Conservation (phyloP, 2,888 invertebrate genomes). For the Dorcus hopei region DNA sequence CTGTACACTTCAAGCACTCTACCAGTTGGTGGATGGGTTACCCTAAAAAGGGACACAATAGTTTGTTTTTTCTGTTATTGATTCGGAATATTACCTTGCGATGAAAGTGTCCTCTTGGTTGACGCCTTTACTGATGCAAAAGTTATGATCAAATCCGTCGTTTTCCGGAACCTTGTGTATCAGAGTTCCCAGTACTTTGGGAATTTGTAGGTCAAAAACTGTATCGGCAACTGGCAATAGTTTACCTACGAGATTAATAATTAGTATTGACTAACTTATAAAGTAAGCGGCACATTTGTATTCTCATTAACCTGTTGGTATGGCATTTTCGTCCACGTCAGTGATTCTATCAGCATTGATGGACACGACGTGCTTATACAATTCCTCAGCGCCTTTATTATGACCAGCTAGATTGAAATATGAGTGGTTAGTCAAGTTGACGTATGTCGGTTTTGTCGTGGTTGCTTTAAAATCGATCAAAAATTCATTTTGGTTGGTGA, state of each 20-base stretch:
- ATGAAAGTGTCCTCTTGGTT: constrained; percentile 59
- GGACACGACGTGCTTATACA: constrained; percentile 67
- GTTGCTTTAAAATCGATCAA: constrained; percentile 72
- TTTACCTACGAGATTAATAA: constrained; percentile 54
- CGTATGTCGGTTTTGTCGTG: constrained; percentile 73
- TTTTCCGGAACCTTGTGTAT: constrained; percentile 61
- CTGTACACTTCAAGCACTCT: constrained; percentile 76
- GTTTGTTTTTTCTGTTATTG: neutral
- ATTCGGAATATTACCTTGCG: constrained; percentile 51
- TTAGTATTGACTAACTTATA: neutral
- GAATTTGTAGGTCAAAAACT: constrained; percentile 69
- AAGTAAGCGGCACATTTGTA: neutral
- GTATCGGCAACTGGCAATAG: constrained; percentile 68
- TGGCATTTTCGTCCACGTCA: constrained; percentile 64
- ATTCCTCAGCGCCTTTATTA: constrained; percentile 61
- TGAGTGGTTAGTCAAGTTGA: constrained; percentile 85
- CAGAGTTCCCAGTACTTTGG: constrained; percentile 63
- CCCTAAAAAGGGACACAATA: constrained; percentile 45
- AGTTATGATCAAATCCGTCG: constrained; percentile 81
- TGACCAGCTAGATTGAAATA: constrained; percentile 95
- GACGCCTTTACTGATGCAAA: constrained; percentile 65
- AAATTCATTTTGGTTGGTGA: constrained; percentile 72
- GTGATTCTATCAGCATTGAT: constrained; percentile 78
- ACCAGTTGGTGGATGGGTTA: constrained; percentile 65
- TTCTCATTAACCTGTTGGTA: constrained; percentile 63